These are phyloP conservation scores for Rhaphigaster nebulosa DNA, from an alignment of 2,888 invertebrate species.

Conservation along the genomic window DNA sequence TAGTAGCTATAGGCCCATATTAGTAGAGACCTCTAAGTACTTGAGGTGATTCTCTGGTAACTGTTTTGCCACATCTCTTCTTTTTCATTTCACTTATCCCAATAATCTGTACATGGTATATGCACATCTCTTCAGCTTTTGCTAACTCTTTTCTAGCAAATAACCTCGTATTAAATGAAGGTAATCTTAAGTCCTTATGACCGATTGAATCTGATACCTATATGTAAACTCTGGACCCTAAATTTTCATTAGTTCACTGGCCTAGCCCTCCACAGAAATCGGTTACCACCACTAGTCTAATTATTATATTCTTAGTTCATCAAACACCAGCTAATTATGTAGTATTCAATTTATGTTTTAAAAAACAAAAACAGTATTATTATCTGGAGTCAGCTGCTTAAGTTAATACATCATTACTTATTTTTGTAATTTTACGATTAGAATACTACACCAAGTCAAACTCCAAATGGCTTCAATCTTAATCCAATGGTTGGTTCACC, in stretches of 20 bases:
- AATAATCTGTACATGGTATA: too few relatives aligned
- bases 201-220: background rate
- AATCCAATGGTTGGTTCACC: conserved; percentile 68
- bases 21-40: too few relatives aligned
- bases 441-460: conserved; percentile 57
- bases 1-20: too few relatives aligned
- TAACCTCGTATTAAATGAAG: background rate
- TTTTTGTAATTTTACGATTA: background rate
- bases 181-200: background rate
- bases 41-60: too few relatives aligned
- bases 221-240: too few relatives aligned
- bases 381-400: background rate
- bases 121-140: too few relatives aligned
- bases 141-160: background rate
- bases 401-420: background rate
- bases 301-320: too few relatives aligned
- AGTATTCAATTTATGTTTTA: background rate
- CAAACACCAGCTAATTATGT: too few relatives aligned
- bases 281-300: too few relatives aligned
- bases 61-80: too few relatives aligned
- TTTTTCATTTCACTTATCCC: too few relatives aligned
- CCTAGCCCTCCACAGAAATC: background rate
- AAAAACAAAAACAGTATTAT: background rate
- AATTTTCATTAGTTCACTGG: background rate
- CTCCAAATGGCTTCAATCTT: conserved; percentile 66